Evolutionary conservation across 2,113 vertebrate species (phyloP).

Genomic region (Lanius ludovicianus): DNA sequence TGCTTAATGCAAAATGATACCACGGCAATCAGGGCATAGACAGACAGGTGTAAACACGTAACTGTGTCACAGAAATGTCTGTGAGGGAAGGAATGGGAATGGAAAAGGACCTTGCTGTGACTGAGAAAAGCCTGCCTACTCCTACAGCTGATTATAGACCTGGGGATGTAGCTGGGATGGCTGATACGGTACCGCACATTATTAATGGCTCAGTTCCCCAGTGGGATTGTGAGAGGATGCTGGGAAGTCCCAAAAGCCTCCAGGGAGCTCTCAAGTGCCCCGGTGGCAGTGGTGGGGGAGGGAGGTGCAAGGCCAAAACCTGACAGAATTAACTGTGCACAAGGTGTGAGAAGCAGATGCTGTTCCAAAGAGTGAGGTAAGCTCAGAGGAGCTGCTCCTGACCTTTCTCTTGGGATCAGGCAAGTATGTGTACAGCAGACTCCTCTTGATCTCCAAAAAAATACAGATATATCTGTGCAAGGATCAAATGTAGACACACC

Average conservation of each 20-base stretch:
- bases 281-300: fast-evolving
- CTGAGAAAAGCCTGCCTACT: neutral
- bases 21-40: fast-evolving
- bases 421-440: neutral
- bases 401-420: neutral
- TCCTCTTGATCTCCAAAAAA: neutral
- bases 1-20: neutral
- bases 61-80: neutral
- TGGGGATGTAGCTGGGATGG: neutral
- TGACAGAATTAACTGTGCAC: neutral
- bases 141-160: neutral
- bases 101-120: neutral
- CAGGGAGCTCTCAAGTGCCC: neutral
- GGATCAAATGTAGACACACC: neutral
- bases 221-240: neutral
- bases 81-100: neutral
- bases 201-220: neutral
- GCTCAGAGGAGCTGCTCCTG: neutral
- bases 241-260: neutral
- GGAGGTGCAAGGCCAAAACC: neutral
- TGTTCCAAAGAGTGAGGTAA: slow-evolving; percentile 32
- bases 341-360: slow-evolving; percentile 19
- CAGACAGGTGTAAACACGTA: neutral
- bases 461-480: neutral
- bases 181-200: neutral